Percentiles rank a stretch among this genome's conserved stretches.
Evolutionary conservation across 2,113 vertebrate species (phyloP).

Genomic region (Amia ocellicauda): DNA sequence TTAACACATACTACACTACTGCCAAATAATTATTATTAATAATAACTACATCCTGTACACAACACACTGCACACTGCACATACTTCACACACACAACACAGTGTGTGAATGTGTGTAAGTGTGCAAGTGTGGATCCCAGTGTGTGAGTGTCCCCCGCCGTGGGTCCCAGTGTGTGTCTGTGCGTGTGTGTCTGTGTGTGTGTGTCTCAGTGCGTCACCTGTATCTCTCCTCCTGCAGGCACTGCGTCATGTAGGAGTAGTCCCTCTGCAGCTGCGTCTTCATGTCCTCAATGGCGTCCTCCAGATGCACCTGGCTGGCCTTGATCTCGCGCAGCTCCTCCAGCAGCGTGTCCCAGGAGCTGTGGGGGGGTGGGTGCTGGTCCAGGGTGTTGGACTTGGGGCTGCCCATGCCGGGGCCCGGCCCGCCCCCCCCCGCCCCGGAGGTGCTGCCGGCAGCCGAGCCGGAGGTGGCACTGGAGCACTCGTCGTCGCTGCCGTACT

Average conservation of each 20-base stretch:
- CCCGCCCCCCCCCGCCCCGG: conserved; percentile 58
- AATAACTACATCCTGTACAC: no score
- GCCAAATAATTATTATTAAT: no score
- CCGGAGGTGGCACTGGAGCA: conserved; percentile 91
- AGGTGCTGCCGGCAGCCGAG: conserved; percentile 85
- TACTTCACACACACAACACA: no score
- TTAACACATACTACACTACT: conserved; percentile 20
- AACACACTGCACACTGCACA: no score
- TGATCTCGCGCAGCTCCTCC: conserved; percentile 92
- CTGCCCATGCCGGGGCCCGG: conserved; percentile 73
- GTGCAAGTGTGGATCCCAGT: no score
- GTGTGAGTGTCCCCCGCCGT: neutral
- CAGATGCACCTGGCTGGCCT: conserved; percentile 86
- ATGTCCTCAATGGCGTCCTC: conserved; percentile 95
- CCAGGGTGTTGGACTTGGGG: conserved; percentile 79
- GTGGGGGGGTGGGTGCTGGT: conserved; percentile 69
- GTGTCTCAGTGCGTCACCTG: conserved; percentile 50
- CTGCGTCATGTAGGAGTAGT: conserved; percentile 97
- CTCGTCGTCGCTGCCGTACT: conserved; percentile 94
- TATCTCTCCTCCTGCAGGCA: conserved; percentile 91
- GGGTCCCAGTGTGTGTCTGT: neutral
- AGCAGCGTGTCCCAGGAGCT: conserved; percentile 84
- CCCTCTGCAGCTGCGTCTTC: conserved; percentile 88
- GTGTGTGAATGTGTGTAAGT: no score
- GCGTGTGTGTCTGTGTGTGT: neutral